Percentiles rank a stretch among this genome's conserved stretches.
Evolutionary conservation across 1,140 invertebrate species (phyloP).

Genomic region (Piezodorus guildinii): DNA sequence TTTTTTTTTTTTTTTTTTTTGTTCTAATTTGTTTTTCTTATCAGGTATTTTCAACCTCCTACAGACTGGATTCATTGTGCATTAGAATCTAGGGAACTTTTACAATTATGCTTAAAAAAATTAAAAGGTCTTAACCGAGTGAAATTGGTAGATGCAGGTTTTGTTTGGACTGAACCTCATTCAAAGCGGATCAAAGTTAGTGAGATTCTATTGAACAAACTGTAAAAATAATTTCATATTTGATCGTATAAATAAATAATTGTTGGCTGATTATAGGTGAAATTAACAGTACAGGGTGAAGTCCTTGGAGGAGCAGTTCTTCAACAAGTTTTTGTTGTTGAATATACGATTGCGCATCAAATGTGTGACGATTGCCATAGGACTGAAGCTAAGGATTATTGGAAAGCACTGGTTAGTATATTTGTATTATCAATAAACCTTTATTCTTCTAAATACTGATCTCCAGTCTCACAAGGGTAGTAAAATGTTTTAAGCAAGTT

Average conservation of each 20-base stretch:
- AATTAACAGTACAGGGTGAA: conserved; percentile 94
- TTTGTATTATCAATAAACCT: not conserved
- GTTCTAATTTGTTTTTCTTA: not conserved
- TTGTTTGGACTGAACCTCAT: conserved; percentile 99
- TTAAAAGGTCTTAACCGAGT: conserved; percentile 85
- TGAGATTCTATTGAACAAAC: conserved; percentile 25
- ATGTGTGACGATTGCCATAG: conserved; percentile 98
- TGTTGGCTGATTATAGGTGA: conserved; percentile 47
- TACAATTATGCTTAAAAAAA: conserved; percentile 86
- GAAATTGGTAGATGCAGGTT: conserved; percentile 86
- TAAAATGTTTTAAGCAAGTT: no score
- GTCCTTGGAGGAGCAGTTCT: conserved; percentile 69
- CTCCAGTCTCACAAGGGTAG: no score
- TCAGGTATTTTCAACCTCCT: conserved; percentile 89
- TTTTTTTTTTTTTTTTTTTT: not conserved
- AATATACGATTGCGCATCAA: conserved; percentile 80
- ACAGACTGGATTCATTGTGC: conserved; percentile 78
- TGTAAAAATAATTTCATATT: not conserved
- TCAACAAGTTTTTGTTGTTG: conserved; percentile 88
- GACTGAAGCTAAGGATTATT: conserved; percentile 94
- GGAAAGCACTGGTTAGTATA: conserved; percentile 70
- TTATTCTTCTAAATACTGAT: no score
- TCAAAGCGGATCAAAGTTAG: conserved; percentile 89
- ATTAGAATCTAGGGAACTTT: conserved; percentile 85
- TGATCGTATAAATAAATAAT: not conserved